Conservation (phyloP, 2,113 vertebrate species). For the Ceyx cyanopectus region DNA sequence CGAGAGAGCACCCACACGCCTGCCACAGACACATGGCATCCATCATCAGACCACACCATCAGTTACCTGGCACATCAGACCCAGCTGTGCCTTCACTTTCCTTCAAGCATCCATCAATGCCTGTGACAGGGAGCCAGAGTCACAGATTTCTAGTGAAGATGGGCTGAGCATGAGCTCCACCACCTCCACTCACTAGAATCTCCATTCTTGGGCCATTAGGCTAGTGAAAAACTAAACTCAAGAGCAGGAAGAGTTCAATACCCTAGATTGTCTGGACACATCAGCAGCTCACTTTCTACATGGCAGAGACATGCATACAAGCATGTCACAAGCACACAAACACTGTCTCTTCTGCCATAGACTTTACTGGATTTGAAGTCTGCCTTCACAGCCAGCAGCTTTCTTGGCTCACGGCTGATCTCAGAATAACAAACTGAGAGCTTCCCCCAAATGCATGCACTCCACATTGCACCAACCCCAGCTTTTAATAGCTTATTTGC, state of each 20-base stretch:
- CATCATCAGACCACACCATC: slow-evolving; percentile 32
- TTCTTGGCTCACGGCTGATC: accelerated
- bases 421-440: neutral
- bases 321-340: neutral
- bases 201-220: neutral
- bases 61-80: slow-evolving; percentile 23
- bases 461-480: neutral
- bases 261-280: neutral
- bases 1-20: neutral
- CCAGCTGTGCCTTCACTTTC: neutral
- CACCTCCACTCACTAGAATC: neutral
- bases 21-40: neutral
- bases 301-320: neutral
- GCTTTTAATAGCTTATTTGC: neutral
- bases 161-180: neutral
- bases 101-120: neutral
- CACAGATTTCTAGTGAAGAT: neutral
- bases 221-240: neutral
- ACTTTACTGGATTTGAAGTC: neutral
- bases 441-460: neutral
- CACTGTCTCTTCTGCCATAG: neutral
- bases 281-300: neutral
- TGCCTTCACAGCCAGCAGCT: neutral
- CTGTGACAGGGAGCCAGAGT: neutral
- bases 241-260: neutral